phyloP scores from a whole-genome alignment of 1,140 invertebrate genomes.

The Lepidurus couesii region DNA sequence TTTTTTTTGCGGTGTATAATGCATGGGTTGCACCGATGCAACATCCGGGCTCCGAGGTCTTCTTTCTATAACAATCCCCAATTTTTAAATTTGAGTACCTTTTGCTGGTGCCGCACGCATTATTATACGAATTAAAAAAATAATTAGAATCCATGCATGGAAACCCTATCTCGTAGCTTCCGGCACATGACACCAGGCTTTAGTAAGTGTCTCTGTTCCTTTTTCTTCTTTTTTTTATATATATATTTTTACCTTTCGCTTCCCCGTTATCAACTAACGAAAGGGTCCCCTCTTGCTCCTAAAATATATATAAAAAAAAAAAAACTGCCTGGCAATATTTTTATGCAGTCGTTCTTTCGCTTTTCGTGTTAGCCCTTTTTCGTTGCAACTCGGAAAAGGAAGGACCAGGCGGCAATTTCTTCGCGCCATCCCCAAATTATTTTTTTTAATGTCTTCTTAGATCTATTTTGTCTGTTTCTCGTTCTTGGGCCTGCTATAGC shows the following conservation, averaged over 20 bases:
- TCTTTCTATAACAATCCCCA: background rate
- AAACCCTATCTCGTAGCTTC: slow-evolving; percentile 21
- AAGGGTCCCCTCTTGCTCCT: background rate
- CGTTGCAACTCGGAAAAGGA: background rate
- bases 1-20: background rate
- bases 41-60: background rate
- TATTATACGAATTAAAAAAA: slow-evolving; percentile 21
- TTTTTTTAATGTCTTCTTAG: slow-evolving; percentile 22
- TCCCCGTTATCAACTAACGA: background rate
- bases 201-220: background rate
- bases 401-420: slow-evolving; percentile 8
- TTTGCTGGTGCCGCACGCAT: slow-evolving; percentile 7
- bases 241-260: background rate
- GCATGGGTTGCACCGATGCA: background rate
- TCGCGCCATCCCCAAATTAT: slow-evolving; percentile 5
- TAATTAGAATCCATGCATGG: slow-evolving; percentile 22
- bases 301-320: background rate
- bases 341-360: background rate
- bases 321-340: slow-evolving; percentile 1
- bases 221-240: background rate
- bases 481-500: background rate
- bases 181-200: slow-evolving; percentile 9
- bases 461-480: background rate
- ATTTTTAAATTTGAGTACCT: slow-evolving; percentile 8
- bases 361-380: background rate